A percentile compares a stretch with the other conserved stretches of the same genome.
phyloP scores from a whole-genome alignment of 2,113 vertebrate genomes.

The Muntiacus muntjak region DNA sequence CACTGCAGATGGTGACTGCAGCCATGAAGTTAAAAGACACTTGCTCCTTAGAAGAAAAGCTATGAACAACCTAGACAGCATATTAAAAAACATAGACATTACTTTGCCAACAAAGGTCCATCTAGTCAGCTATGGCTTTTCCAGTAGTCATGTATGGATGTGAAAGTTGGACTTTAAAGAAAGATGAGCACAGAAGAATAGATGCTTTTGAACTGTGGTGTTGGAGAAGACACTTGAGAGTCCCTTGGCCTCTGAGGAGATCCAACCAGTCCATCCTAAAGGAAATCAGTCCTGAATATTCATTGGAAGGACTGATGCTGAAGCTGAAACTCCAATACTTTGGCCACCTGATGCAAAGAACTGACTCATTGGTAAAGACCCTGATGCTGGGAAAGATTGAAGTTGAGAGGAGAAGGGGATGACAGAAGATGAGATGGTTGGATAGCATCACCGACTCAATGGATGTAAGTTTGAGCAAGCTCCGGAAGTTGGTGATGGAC shows the following conservation, averaged over 20 bases:
- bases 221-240: background rate
- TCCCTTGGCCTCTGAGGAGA: background rate
- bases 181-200: background rate
- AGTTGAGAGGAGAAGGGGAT: accelerated
- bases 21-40: background rate
- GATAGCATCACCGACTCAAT: background rate
- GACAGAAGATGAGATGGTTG: background rate
- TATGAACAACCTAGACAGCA: background rate
- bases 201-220: background rate
- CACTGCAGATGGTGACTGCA: background rate
- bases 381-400: background rate
- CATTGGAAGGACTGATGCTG: background rate
- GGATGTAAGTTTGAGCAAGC: background rate
- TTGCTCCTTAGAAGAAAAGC: background rate
- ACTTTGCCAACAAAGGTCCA: background rate
- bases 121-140: background rate
- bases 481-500: background rate
- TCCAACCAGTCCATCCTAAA: background rate
- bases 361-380: background rate
- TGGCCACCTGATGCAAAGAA: background rate
- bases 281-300: background rate
- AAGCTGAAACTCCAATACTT: background rate
- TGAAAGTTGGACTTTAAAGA: background rate
- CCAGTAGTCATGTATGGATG: background rate
- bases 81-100: background rate